Conservation (phyloP, 2,797 vertebrate genomes). For the Enteromius radiatus region DNA sequence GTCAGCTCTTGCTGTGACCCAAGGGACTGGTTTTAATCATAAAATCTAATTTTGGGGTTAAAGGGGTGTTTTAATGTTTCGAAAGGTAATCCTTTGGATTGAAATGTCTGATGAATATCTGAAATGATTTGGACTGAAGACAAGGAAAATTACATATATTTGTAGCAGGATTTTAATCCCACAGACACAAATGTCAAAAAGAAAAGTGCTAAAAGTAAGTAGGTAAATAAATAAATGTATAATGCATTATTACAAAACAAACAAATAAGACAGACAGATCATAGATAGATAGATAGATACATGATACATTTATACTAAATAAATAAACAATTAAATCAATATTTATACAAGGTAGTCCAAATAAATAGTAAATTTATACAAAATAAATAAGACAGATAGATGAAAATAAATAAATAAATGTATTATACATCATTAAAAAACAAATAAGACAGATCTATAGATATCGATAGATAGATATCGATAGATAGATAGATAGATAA, state of each 20-base stretch:
- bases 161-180: not conserved
- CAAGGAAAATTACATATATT: not conserved
- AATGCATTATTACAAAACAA: not conserved
- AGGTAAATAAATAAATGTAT: not conserved
- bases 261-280: not conserved
- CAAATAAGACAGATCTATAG: too few relatives aligned
- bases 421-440: too few relatives aligned
- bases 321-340: not conserved
- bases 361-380: too few relatives aligned
- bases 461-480: not conserved
- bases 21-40: constrained; percentile 11
- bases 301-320: not conserved
- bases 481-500: not conserved
- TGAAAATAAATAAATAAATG: too few relatives aligned
- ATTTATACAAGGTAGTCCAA: too few relatives aligned
- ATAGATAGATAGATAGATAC: not conserved
- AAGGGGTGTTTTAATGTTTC: not conserved
- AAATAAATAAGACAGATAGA: too few relatives aligned
- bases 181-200: not conserved
- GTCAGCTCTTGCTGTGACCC: constrained; percentile 34
- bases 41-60: constrained; percentile 31
- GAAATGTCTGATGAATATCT: not conserved
- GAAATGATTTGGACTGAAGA: not conserved
- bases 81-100: constrained; percentile 1
- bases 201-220: not conserved